Percentiles rank a stretch among this genome's conserved stretches.
Evolutionary conservation across 1,140 invertebrate species (phyloP).

Genomic region (Ladona fulva): DNA sequence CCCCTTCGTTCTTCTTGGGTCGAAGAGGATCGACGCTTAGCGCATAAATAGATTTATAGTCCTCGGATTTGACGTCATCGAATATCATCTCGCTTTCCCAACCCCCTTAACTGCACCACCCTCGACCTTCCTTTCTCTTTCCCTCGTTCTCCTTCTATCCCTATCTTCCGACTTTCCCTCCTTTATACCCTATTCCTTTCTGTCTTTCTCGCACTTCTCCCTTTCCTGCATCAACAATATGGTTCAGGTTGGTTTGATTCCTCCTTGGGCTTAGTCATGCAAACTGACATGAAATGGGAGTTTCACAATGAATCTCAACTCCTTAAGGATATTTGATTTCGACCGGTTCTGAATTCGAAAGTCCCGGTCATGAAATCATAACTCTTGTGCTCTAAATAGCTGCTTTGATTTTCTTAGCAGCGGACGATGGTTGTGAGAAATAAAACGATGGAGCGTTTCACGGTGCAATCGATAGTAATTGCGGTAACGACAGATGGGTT

Average conservation of each 20-base stretch:
- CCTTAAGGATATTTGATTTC: too few relatives aligned
- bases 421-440: too few relatives aligned
- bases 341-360: too few relatives aligned
- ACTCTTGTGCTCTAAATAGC: too few relatives aligned
- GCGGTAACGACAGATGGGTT: too few relatives aligned
- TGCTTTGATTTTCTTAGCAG: too few relatives aligned
- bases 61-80: background rate
- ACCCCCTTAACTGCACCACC: background rate
- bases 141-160: background rate
- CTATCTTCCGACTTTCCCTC: background rate
- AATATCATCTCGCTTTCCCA: background rate
- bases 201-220: background rate
- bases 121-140: background rate
- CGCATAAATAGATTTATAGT: slow-evolving; percentile 2
- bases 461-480: too few relatives aligned
- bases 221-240: background rate
- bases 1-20: background rate
- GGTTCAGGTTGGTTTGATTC: background rate
- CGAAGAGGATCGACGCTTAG: background rate
- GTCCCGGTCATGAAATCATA: too few relatives aligned
- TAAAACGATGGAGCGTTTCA: too few relatives aligned
- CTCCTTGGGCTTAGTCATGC: background rate
- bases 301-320: too few relatives aligned
- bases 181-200: background rate
- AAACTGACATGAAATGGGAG: too few relatives aligned